These are phyloP conservation scores for Anarsia innoxiella DNA, from an alignment of 2,888 invertebrate species.

Conservation along the genomic window DNA sequence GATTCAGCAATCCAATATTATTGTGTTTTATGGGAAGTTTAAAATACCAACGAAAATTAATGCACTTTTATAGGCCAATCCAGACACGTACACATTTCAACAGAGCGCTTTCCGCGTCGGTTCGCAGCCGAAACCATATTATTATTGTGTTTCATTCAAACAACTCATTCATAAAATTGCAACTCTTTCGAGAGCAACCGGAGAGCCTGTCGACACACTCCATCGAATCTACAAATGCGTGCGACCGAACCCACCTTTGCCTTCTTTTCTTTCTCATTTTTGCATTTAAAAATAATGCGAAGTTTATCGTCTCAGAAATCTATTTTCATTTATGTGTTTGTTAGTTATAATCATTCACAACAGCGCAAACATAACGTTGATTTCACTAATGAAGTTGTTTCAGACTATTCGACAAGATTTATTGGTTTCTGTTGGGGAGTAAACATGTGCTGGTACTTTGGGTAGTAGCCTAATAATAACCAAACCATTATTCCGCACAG, in stretches of 20 bases:
- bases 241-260: conserved; percentile 28
- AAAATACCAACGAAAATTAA: conserved; percentile 39
- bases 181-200: conserved; percentile 53
- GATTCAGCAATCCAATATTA: no score
- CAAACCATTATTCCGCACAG: conserved; percentile 50
- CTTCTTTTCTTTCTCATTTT: conserved; percentile 33
- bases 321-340: conserved; percentile 25
- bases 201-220: conserved; percentile 49
- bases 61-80: conserved; percentile 37
- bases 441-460: conserved; percentile 54
- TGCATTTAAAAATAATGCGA: background rate
- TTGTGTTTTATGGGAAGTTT: conserved; percentile 51
- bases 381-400: conserved; percentile 64
- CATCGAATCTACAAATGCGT: conserved; percentile 46
- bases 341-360: conserved; percentile 36
- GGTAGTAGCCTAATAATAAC: conserved; percentile 61
- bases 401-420: conserved; percentile 55
- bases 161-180: conserved; percentile 73
- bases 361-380: conserved; percentile 37
- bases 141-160: conserved; percentile 69
- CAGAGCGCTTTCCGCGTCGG: conserved; percentile 41
- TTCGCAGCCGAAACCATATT: conserved; percentile 40
- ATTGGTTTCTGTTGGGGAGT: conserved; percentile 49
- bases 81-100: conserved; percentile 38
- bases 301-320: background rate